Conservation (phyloP, 2,113 vertebrate species). For the Myxocyprinus asiaticus region DNA sequence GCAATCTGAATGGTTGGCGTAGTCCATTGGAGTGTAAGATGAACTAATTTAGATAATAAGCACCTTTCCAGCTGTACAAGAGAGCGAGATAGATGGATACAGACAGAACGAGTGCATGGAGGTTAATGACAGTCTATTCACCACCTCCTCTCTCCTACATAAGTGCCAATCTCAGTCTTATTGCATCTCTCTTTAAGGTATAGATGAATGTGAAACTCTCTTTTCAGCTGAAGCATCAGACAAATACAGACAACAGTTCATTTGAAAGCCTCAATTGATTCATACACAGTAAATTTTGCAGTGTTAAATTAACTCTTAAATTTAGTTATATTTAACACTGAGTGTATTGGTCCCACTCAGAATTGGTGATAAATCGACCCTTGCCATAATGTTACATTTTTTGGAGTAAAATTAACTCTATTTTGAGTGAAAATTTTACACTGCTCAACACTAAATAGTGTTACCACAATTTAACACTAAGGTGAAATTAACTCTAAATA, state of each 20-base stretch:
- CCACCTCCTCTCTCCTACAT: slow-evolving; percentile 41
- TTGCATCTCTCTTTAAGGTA: slow-evolving; percentile 44
- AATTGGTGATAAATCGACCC: too few species aligned
- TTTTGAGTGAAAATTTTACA: too few species aligned
- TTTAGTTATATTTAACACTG: too few species aligned
- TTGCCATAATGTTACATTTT: too few species aligned
- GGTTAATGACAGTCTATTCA: slow-evolving; percentile 54
- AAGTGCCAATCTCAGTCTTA: slow-evolving; percentile 45
- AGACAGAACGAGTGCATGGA: slow-evolving; percentile 27
- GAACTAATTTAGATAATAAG: slow-evolving; percentile 58
- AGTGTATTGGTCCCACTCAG: too few species aligned
- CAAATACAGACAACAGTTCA: slow-evolving; percentile 15
- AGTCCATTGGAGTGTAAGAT: slow-evolving; percentile 34
- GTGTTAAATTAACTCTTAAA: too few species aligned
- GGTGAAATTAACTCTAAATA: too few species aligned
- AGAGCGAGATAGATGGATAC: not conserved
- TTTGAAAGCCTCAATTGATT: not conserved
- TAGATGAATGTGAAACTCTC: slow-evolving; percentile 35
- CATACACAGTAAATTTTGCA: not conserved
- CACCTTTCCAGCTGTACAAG: slow-evolving; percentile 36
- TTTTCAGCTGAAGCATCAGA: slow-evolving; percentile 21
- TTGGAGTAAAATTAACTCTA: too few species aligned
- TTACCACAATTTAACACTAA: too few species aligned
- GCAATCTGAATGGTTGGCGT: slow-evolving; percentile 25
- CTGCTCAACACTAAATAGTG: too few species aligned